Evolutionary conservation across 2,113 vertebrate genomes (phyloP), one percentile per base, ranked within the genome.

Genomic region (Craseonycteris thonglongyai): DNA sequence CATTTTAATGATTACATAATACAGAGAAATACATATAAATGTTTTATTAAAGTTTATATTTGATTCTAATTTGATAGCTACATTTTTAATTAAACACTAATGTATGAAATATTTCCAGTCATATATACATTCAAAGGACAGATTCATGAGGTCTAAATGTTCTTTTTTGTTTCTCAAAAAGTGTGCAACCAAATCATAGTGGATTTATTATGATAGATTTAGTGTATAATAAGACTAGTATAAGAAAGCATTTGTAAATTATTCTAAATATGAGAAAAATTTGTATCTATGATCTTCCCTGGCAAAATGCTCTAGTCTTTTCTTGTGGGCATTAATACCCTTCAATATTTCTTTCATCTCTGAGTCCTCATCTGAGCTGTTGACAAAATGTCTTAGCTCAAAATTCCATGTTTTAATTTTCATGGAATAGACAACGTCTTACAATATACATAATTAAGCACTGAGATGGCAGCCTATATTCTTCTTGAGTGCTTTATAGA

Each of bases 61-160:
- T 90, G 5, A 19, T 26, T 85, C 12, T 24, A 42, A 21, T 56
- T 88, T 85, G n/a, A 63, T 72, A 75, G 16, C 88, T 91, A n/a
- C 13, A 82, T 93, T 87, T 91, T 87, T 72, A 95, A 65, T 85
- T 79, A 42, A 86, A 91, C 79, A 63, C 19, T 88, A 87, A 86
- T 61, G 1, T 83, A 13, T 87, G n/a, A 80, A 93, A 26, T 94
- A 90, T 72, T 71, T 81, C 68, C 11, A 66, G 10, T 71, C 35
- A 56, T 61, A 66, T 19, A 63, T 40, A 91, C n/a, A 69, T 91
- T 94, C 61, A 69, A 51, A 89, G 56, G 47, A 71, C 11, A 92
- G 66, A 83, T 61, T 58, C 38, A 28, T 79, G 56, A 54, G 16
- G 7, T n/a, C 42, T 78, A 54, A 83, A 90, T 33, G 16, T 47